These are phyloP conservation scores for Ametastegia equiseti DNA, from an alignment of 2,888 invertebrate species.

Conservation along the genomic window DNA sequence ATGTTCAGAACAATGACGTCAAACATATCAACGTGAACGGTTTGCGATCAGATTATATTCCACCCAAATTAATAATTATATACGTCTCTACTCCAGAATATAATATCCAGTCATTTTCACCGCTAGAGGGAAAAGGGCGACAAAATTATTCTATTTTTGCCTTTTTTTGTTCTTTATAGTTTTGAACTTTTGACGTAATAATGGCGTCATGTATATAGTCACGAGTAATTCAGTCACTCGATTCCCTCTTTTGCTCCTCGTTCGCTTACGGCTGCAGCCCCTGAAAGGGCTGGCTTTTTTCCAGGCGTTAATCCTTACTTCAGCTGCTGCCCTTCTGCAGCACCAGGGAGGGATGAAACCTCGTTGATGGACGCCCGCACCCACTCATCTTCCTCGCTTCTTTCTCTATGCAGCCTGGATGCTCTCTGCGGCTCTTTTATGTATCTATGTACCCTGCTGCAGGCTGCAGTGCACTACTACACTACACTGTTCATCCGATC, in stretches of 20 bases:
- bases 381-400: conserved; percentile 20
- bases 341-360: conserved; percentile 27
- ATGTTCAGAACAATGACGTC: conserved; percentile 18
- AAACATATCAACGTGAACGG: background rate
- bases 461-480: background rate
- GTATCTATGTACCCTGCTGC: background rate
- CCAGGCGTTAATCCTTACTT: conserved; percentile 50
- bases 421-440: conserved; percentile 27
- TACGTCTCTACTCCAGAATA: background rate
- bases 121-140: too few species aligned
- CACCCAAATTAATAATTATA: background rate
- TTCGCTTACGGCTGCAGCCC: background rate
- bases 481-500: background rate
- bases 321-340: conserved; percentile 39
- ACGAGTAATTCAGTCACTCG: conserved; percentile 7
- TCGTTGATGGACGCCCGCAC: conserved; percentile 42
- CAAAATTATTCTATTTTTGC: background rate
- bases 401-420: background rate
- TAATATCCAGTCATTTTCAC: background rate
- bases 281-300: conserved; percentile 42
- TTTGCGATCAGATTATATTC: conserved; percentile 5
- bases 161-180: background rate
- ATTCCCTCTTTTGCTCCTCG: background rate
- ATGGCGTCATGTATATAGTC: conserved; percentile 1
- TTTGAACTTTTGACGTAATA: background rate